Percentiles rank a stretch among this genome's conserved stretches.
phyloP scores from a whole-genome alignment of 2,888 invertebrate genomes.

The Trichogramma dendrolimi region DNA sequence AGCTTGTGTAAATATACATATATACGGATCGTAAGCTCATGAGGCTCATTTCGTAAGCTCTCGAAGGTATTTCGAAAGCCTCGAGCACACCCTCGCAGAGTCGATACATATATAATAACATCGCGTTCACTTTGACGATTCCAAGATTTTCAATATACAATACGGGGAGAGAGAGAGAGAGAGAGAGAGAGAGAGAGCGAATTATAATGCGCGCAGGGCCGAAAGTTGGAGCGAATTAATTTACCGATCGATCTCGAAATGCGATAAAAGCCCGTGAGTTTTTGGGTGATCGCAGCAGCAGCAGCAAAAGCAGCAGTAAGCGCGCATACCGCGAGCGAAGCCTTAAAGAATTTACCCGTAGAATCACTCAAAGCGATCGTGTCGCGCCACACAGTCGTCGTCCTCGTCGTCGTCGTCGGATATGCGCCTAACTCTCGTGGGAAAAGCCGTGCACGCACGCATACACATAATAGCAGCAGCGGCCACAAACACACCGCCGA shows the following conservation, averaged over 20 bases:
- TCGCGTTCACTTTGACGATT: neutral
- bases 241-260: slow-evolving; percentile 19
- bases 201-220: neutral
- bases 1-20: no score
- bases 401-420: slow-evolving; percentile 35
- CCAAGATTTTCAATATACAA: neutral
- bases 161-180: neutral
- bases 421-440: slow-evolving; percentile 27
- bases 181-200: neutral
- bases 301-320: slow-evolving; percentile 28
- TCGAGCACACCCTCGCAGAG: no score
- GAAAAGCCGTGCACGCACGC: no score
- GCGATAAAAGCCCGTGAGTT: slow-evolving; percentile 29
- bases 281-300: slow-evolving; percentile 23
- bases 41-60: no score
- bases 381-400: slow-evolving; percentile 12
- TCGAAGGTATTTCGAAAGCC: no score
- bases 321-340: slow-evolving; percentile 35
- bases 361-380: slow-evolving; percentile 48
- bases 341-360: slow-evolving; percentile 12
- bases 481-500: neutral
- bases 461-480: no score
- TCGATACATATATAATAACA: neutral
- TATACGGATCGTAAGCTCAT: no score
- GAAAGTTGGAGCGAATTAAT: neutral